phyloP scores from a whole-genome alignment of 2,797 vertebrate genomes.

The Buphagus erythrorhynchus region DNA sequence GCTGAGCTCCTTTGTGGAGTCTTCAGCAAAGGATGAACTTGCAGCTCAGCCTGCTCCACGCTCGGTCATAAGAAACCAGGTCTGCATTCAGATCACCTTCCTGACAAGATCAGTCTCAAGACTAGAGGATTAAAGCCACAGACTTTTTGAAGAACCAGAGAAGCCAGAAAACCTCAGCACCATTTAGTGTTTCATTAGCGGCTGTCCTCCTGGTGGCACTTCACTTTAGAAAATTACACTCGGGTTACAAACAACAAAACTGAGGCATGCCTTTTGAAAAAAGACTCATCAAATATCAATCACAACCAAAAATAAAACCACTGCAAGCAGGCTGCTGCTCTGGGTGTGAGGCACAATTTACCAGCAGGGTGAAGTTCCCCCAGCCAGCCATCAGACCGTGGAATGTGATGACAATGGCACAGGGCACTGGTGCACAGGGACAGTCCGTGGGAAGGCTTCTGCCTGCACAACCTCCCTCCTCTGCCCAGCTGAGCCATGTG shows the following conservation, averaged over 20 bases:
- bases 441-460: neutral
- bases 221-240: neutral
- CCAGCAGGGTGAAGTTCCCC: neutral
- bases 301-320: neutral
- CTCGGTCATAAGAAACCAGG: accelerated
- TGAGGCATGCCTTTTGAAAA: neutral
- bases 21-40: neutral
- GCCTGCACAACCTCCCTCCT: neutral
- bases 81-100: neutral
- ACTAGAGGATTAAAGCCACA: neutral
- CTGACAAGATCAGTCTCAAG: neutral
- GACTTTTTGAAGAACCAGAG: neutral
- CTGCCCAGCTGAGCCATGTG: neutral
- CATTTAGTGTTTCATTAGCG: neutral
- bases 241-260: neutral
- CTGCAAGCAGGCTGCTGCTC: neutral
- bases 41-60: neutral
- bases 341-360: neutral
- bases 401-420: neutral
- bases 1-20: neutral
- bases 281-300: neutral
- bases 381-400: neutral
- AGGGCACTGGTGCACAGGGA: neutral
- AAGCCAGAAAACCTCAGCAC: neutral
- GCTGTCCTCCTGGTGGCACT: neutral